Evolutionary conservation across 2,113 vertebrate species (phyloP).

Genomic region (Emydocephalus ijimae): DNA sequence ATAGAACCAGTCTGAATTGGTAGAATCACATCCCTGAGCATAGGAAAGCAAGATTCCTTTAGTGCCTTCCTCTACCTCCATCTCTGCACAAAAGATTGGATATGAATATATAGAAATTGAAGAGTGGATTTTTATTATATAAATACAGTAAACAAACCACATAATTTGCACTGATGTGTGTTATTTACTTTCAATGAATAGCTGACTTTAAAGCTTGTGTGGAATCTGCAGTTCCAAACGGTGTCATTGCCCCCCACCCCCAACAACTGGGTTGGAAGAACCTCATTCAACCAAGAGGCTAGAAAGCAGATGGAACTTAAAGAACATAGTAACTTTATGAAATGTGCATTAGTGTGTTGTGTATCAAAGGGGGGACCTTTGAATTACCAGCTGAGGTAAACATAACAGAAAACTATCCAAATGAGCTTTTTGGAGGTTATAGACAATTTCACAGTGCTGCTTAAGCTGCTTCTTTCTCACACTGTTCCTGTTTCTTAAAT

Average conservation of each 20-base stretch:
- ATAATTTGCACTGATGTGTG: not conserved
- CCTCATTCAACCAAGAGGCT: not conserved
- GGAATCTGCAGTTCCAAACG: not conserved
- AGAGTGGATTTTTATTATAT: not conserved
- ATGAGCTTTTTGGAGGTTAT: not conserved
- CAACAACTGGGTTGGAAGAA: not conserved
- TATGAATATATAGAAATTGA: not conserved
- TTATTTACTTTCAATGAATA: not conserved
- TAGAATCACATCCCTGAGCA: too few species aligned
- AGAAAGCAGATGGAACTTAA: not conserved
- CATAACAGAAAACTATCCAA: not conserved
- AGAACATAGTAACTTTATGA: not conserved
- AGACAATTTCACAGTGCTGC: not conserved
- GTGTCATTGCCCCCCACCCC: not conserved
- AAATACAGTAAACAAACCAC: not conserved
- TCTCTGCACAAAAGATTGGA: not conserved
- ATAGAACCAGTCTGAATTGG: too few species aligned
- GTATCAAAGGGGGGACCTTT: not conserved
- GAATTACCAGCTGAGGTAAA: not conserved
- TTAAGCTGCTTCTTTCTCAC: not conserved
- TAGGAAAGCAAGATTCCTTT: not conserved
- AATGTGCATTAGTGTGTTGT: not conserved
- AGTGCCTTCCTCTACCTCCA: not conserved
- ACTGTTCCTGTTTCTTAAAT: not conserved
- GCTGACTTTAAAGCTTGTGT: not conserved